These are phyloP conservation scores for Andrena trimmerana DNA, from an alignment of 2,888 invertebrate species.

Conservation along the genomic window DNA sequence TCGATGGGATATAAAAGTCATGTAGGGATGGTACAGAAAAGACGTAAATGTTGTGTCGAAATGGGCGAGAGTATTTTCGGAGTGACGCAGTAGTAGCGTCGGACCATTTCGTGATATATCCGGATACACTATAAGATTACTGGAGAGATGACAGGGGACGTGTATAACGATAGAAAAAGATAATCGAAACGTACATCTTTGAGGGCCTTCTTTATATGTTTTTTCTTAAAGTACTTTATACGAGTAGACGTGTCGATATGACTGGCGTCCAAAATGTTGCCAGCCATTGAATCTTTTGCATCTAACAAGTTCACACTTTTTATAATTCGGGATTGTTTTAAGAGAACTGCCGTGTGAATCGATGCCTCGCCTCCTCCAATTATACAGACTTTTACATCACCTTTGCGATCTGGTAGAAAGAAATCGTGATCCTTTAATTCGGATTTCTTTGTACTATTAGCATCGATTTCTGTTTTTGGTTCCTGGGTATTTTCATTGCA, in stretches of 20 bases:
- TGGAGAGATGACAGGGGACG: no score
- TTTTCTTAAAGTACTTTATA: conserved; percentile 74
- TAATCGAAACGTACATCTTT: conserved; percentile 58
- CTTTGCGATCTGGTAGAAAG: conserved; percentile 38
- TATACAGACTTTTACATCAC: conserved; percentile 74
- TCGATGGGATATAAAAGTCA: no score
- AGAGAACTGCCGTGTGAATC: conserved; percentile 75
- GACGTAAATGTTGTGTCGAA: no score
- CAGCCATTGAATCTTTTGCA: conserved; percentile 65
- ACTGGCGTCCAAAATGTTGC: conserved; percentile 68
- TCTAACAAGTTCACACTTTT: conserved; percentile 77
- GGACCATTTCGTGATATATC: no score
- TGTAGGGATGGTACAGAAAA: no score
- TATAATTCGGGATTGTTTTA: conserved; percentile 79
- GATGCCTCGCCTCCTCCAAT: conserved; percentile 78
- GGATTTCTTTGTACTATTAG: not conserved
- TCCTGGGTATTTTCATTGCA: not conserved
- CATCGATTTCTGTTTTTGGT: not conserved
- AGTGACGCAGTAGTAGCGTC: no score
- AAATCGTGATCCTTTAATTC: conserved; percentile 24
- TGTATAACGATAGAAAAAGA: not conserved
- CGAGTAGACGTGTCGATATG: conserved; percentile 77
- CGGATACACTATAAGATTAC: no score
- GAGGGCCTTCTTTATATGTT: conserved; percentile 70
- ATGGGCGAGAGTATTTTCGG: no score